Conservation (phyloP, 2,888 invertebrate species). For the Mythimna loreyi region DNA sequence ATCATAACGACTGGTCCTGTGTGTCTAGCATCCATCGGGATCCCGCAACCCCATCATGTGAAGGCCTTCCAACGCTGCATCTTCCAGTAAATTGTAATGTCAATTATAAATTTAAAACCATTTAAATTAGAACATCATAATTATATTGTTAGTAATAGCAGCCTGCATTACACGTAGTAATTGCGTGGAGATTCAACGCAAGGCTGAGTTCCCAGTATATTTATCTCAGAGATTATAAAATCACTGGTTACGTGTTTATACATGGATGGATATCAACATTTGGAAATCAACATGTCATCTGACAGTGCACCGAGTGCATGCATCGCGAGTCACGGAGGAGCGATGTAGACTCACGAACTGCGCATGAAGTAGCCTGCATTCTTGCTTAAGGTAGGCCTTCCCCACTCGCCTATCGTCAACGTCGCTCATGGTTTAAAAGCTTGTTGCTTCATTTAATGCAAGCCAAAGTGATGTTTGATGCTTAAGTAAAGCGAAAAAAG, state of each 20-base stretch:
- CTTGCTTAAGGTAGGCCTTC: constrained; percentile 40
- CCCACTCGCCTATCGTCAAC: too few species aligned
- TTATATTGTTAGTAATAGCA: background rate
- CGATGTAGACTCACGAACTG: constrained; percentile 55
- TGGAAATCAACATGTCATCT: constrained; percentile 55
- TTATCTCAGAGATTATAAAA: constrained; percentile 58
- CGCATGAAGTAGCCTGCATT: constrained; percentile 35
- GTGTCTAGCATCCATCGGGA: too few species aligned
- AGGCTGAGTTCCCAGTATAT: constrained; percentile 38
- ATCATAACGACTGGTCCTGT: too few species aligned
- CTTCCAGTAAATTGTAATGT: background rate
- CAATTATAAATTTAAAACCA: background rate
- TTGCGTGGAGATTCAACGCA: constrained; percentile 29
- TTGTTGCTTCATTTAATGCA: too few species aligned
- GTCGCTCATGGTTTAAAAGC: too few species aligned
- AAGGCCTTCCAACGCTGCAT: too few species aligned
- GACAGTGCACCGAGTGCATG: constrained; percentile 60
- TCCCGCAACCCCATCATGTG: too few species aligned
- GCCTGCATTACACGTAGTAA: constrained; percentile 1
- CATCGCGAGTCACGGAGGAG: constrained; percentile 63
- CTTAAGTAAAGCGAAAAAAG: too few species aligned
- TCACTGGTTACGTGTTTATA: constrained; percentile 53
- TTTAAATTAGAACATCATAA: background rate
- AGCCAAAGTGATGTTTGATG: too few species aligned
- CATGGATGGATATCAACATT: constrained; percentile 51